These are phyloP conservation scores for Ethmia dodecea DNA, from an alignment of 2,888 invertebrate species.

Conservation along the genomic window DNA sequence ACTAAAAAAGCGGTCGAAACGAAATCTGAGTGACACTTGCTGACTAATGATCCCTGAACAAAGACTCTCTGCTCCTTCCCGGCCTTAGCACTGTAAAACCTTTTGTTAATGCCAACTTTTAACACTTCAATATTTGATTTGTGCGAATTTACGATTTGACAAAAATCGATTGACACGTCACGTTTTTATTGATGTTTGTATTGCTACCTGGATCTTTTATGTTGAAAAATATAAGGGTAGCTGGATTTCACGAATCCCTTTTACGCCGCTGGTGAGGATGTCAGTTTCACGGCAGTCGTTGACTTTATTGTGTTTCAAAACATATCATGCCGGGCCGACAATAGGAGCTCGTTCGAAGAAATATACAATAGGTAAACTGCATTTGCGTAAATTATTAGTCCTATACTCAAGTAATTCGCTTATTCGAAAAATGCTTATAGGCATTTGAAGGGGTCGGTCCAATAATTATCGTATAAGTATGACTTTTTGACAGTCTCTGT, in stretches of 20 bases:
- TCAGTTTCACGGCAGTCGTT: constrained; percentile 55
- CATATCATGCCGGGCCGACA: constrained; percentile 39
- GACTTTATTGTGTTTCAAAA: constrained; percentile 55
- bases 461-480: too few species aligned
- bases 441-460: too few species aligned
- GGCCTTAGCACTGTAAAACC: constrained; percentile 51
- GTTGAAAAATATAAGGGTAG: constrained; percentile 48
- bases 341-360: constrained; percentile 47
- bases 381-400: too few species aligned
- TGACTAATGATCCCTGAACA: constrained; percentile 68
- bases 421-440: too few species aligned
- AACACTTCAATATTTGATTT: constrained; percentile 76
- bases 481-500: too few species aligned
- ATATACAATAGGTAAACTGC: too few species aligned
- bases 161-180: constrained; percentile 71
- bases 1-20: constrained; percentile 47
- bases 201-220: constrained; percentile 67
- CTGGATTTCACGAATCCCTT: constrained; percentile 46
- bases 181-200: constrained; percentile 72
- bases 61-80: constrained; percentile 48
- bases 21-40: constrained; percentile 57
- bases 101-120: constrained; percentile 63
- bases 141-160: constrained; percentile 63
- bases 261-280: constrained; percentile 44
- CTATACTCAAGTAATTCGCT: too few species aligned